Evolutionary conservation across 1,140 invertebrate genomes (phyloP).

Genomic region (Drosophila nigrodunni): DNA sequence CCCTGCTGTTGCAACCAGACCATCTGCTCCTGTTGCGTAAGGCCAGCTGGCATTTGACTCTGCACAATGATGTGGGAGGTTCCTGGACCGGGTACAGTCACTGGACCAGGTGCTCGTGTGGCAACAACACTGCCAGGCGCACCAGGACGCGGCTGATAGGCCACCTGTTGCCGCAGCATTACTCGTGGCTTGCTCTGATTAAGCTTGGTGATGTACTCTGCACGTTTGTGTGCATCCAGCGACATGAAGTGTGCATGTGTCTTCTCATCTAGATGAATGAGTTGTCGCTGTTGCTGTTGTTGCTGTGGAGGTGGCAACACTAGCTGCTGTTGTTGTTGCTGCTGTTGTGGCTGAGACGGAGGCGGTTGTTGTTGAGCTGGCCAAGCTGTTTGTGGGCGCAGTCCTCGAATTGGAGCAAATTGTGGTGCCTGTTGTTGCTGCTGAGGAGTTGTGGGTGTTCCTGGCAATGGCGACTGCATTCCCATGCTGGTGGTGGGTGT

Average conservation of each 20-base stretch:
- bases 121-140: slow-evolving; percentile 85
- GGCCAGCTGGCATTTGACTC: slow-evolving; percentile 87
- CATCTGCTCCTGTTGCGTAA: slow-evolving; percentile 88
- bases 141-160: slow-evolving; percentile 85
- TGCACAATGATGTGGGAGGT: slow-evolving; percentile 86
- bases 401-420: slow-evolving; percentile 50
- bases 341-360: slow-evolving; percentile 62
- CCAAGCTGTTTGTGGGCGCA: slow-evolving; percentile 76
- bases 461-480: slow-evolving; percentile 74
- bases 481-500: slow-evolving; percentile 74
- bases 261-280: slow-evolving; percentile 91
- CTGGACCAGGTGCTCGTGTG: slow-evolving; percentile 85
- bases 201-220: slow-evolving; percentile 91
- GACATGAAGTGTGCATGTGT: slow-evolving; percentile 93
- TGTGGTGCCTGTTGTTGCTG: slow-evolving; percentile 68
- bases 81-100: slow-evolving; percentile 67
- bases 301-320: slow-evolving; percentile 75
- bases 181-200: slow-evolving; percentile 87
- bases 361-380: slow-evolving; percentile 62
- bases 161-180: slow-evolving; percentile 85
- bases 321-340: slow-evolving; percentile 64
- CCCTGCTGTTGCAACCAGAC: slow-evolving; percentile 89
- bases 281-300: slow-evolving; percentile 85
- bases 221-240: slow-evolving; percentile 91
- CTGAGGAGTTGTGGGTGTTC: slow-evolving; percentile 67